Base-by-base conservation (phyloP, 1,140 invertebrate species). In the Zaprionus vittiger region DNA sequence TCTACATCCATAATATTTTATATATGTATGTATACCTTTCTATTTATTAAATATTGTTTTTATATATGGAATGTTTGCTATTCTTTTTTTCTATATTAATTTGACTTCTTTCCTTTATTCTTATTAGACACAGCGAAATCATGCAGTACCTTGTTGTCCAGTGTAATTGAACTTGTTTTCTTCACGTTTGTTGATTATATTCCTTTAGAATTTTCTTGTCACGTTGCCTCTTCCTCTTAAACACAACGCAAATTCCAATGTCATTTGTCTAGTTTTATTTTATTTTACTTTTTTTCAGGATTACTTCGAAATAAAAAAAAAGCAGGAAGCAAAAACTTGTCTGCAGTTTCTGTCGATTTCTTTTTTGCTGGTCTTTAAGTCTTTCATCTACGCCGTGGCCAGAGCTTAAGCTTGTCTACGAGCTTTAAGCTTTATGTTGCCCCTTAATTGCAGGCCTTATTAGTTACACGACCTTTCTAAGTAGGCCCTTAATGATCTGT, bases 121-220 rank as follows among this genome's bases (percentile, higher is more conserved):
- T 61, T 41, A 62, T 49, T 41, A 1, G n/a, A 31, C 14, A 14
- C 3, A 1, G 2, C 5, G 12, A 5, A 28, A 31, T 9, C 11
- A 14, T 5, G 11, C 4, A 22, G 17, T 22, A 9, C 22, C 5
- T 52, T 65, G 63, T 55, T 55, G 31, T 22, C 17, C 9, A 71
- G 72, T 76, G 64, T 83, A 76, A 79, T 79, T 79, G 72, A 71
- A 75, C 76, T 82, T 71, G 62, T 75, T 74, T 64, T 52, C 20
- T 52, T 3, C 20, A 14, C 47, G 47, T 14, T 52, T 22, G 20
- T 24, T 52, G 47, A 14, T 24, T 14, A 52, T 52, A 22, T 52
- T 52, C 47, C 20, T 52, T 22, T 12, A 20, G 47, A 52, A 52
- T 37, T 64, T 37, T 31, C 28, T n/a, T 54, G 62, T 34, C 62